phyloP scores from a whole-genome alignment of 2,888 invertebrate species.

The Oxycera nigricornis region DNA sequence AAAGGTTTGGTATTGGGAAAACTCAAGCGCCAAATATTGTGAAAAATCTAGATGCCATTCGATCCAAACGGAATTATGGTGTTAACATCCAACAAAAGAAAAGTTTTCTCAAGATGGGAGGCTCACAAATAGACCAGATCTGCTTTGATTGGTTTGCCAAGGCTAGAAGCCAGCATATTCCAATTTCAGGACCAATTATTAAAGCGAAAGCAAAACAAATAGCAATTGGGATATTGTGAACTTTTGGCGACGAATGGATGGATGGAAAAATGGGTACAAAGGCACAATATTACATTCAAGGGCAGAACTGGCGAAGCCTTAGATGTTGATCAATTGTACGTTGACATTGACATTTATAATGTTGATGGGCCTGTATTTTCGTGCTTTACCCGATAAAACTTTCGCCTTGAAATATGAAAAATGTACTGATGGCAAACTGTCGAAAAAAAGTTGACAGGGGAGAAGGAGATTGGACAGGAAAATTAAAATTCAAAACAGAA shows the following conservation, averaged over 20 bases:
- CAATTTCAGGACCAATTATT: background rate
- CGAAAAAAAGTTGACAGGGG: too few species aligned
- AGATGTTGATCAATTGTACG: background rate
- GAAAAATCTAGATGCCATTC: background rate
- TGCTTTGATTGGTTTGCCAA: conserved; percentile 12
- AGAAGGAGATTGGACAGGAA: background rate
- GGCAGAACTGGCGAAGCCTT: background rate
- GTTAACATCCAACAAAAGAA: background rate
- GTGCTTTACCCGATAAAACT: conserved; percentile 22
- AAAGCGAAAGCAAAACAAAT: conserved; percentile 8
- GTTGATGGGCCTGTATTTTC: background rate
- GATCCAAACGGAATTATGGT: background rate
- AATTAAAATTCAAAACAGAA: background rate
- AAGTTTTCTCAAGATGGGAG: background rate
- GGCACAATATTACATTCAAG: background rate
- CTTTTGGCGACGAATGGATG: background rate
- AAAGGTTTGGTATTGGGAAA: too few species aligned
- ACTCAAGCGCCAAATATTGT: background rate
- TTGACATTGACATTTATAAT: background rate
- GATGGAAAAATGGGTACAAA: too few species aligned
- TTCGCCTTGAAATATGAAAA: too few species aligned
- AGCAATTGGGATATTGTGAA: background rate
- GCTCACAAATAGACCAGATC: background rate
- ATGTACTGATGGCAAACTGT: too few species aligned
- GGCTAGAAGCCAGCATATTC: conserved; percentile 11